Conservation (phyloP, 2,888 invertebrate species). For the Xanthorhoe designata region DNA sequence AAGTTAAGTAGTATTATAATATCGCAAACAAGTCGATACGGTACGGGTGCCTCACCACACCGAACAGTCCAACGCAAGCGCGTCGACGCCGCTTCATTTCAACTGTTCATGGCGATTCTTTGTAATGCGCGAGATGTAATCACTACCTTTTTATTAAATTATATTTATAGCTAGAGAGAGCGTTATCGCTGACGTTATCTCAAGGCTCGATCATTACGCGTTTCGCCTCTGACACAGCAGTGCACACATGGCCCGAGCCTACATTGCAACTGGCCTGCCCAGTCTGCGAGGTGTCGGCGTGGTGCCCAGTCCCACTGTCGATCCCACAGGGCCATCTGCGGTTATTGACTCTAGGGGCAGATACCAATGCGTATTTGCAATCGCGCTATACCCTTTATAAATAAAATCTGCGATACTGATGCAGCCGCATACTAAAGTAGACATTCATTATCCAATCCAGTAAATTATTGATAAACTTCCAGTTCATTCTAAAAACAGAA, state of each 20-base stretch:
- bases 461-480: conserved; percentile 28
- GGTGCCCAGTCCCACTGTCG: conserved; percentile 35
- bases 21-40: not conserved
- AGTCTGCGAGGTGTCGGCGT: conserved; percentile 42
- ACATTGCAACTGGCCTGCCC: conserved; percentile 40
- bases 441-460: conserved; percentile 32
- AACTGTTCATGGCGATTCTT: conserved; percentile 25
- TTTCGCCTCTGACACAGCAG: conserved; percentile 46
- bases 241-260: conserved; percentile 45
- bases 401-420: conserved; percentile 41
- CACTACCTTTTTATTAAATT: conserved; percentile 78
- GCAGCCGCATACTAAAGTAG: conserved; percentile 29
- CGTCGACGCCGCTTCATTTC: conserved; percentile 7
- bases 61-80: not conserved
- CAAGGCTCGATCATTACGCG: conserved; percentile 71
- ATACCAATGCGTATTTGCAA: conserved; percentile 42
- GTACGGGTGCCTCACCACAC: not conserved
- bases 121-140: conserved; percentile 59
- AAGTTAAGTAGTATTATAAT: not conserved
- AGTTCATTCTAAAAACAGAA: conserved; percentile 29
- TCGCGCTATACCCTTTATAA: conserved; percentile 41
- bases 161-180: conserved; percentile 76
- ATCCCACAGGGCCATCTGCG: conserved; percentile 46
- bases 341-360: conserved; percentile 54
- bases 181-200: conserved; percentile 82